Conservation (phyloP, 2,113 vertebrate species). For the Amphiprion percula region DNA sequence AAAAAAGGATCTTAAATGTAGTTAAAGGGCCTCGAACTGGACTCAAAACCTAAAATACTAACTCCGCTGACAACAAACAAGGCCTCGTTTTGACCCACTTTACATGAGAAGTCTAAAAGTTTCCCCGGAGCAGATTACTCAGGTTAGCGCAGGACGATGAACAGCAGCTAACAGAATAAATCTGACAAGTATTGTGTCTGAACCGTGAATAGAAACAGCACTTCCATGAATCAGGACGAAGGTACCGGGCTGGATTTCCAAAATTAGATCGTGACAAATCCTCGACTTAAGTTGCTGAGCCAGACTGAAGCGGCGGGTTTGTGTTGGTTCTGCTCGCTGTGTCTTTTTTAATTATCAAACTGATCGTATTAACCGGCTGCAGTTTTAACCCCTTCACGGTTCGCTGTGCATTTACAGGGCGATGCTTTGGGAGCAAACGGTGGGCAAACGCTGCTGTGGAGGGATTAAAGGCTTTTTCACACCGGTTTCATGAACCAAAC, state of each 20-base stretch:
- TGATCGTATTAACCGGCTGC: not conserved
- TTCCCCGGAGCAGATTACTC: not conserved
- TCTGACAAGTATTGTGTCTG: conserved; percentile 1
- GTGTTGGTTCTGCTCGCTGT: not conserved
- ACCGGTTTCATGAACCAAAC: too few species aligned
- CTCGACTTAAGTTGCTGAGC: conserved; percentile 50
- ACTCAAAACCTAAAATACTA: not conserved
- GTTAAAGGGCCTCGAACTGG: not conserved
- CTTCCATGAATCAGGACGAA: conserved; percentile 46
- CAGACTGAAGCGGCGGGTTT: conserved; percentile 2
- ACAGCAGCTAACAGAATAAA: conserved; percentile 13
- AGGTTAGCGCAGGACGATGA: not conserved
- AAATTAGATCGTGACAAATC: conserved; percentile 65
- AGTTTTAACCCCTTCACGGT: conserved; percentile 1
- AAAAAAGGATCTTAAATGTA: not conserved
- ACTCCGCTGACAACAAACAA: not conserved
- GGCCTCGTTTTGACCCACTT: conserved; percentile 13
- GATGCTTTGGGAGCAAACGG: too few species aligned
- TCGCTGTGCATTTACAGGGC: too few species aligned
- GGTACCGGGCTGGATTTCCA: conserved; percentile 45
- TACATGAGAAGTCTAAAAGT: not conserved
- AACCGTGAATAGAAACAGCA: conserved; percentile 22
- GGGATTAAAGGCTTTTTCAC: too few species aligned
- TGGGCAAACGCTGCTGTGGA: too few species aligned
- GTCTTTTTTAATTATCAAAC: conserved; percentile 22